A percentile compares a stretch with the other conserved stretches of the same genome.
Evolutionary conservation across 35 echinoderm and acorn worm genomes (phyloP).

Genomic region (Apostichopus californicus): DNA sequence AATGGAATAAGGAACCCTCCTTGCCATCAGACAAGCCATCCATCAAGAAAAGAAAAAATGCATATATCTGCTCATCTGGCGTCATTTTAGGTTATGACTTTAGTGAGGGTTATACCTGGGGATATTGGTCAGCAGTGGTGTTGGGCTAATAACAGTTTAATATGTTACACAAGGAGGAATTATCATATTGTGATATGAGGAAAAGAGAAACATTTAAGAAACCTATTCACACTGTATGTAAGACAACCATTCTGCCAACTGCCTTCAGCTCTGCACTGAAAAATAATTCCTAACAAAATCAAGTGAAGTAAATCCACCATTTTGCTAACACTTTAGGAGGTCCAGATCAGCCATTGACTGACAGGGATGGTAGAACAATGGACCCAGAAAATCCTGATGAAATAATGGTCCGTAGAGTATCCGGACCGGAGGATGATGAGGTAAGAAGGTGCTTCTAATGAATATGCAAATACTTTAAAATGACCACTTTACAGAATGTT

Average conservation of each 20-base stretch:
- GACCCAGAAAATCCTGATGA: constrained; percentile 22
- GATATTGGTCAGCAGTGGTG: too few relatives aligned
- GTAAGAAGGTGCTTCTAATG: constrained; percentile 1
- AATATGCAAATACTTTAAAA: background rate
- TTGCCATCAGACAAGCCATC: too few relatives aligned
- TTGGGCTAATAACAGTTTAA: too few relatives aligned
- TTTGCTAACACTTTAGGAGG: background rate
- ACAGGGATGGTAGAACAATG: constrained; percentile 3
- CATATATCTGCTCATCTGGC: too few relatives aligned
- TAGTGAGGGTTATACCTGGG: too few relatives aligned
- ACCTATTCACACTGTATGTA: too few relatives aligned
- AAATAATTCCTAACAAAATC: background rate
- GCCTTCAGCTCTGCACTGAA: background rate
- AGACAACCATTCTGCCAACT: too few relatives aligned
- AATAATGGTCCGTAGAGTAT: background rate
- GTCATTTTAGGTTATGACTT: too few relatives aligned
- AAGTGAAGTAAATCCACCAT: background rate
- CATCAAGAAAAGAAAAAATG: too few relatives aligned
- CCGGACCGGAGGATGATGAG: constrained; percentile 16
- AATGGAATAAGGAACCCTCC: too few relatives aligned
- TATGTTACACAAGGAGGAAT: background rate
- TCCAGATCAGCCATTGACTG: background rate
- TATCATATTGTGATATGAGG: too few relatives aligned
- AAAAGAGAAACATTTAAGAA: too few relatives aligned
- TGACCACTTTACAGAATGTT: constrained; percentile 9